These are phyloP conservation scores for Drosophila mimetica DNA, from an alignment of 2,888 invertebrate genomes.

Conservation along the genomic window DNA sequence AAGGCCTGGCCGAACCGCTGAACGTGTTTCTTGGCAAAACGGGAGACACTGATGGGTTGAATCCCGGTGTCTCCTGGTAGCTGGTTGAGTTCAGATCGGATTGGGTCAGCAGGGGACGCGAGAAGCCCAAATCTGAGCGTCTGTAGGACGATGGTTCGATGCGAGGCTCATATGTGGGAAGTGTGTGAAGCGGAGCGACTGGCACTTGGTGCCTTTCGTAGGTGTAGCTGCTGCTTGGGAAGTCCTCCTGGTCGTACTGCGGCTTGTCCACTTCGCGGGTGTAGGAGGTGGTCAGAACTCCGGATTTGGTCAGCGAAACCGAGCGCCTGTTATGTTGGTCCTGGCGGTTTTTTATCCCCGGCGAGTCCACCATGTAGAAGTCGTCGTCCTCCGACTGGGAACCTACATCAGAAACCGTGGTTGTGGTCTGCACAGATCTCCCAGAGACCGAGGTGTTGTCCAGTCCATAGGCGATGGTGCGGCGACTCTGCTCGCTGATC, in stretches of 20 bases:
- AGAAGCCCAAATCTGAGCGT: conserved; percentile 21
- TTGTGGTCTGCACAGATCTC: conserved; percentile 35
- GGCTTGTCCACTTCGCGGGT: conserved; percentile 64
- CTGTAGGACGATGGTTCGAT: conserved; percentile 32
- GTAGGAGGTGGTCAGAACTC: conserved; percentile 81
- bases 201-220: conserved; percentile 53
- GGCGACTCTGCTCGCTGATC: conserved; percentile 9
- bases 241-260: conserved; percentile 43
- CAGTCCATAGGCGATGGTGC: conserved; percentile 29
- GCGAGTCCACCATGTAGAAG: conserved; percentile 15
- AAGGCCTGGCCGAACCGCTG: conserved; percentile 56
- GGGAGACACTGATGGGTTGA: conserved; percentile 6
- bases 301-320: conserved; percentile 78
- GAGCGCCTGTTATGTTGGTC: conserved; percentile 62
- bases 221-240: conserved; percentile 50
- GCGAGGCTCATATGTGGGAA: conserved; percentile 41
- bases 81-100: conserved; percentile 62
- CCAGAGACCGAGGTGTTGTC: conserved; percentile 37
- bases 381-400: conserved; percentile 47
- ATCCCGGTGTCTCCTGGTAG: conserved; percentile 39
- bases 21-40: conserved; percentile 42
- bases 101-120: conserved; percentile 50
- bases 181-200: conserved; percentile 3
- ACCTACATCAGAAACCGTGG: conserved; percentile 44
- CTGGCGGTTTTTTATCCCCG: neutral